These are phyloP conservation scores for Chloromyia formosa DNA, from an alignment of 2,888 invertebrate species.

Conservation along the genomic window DNA sequence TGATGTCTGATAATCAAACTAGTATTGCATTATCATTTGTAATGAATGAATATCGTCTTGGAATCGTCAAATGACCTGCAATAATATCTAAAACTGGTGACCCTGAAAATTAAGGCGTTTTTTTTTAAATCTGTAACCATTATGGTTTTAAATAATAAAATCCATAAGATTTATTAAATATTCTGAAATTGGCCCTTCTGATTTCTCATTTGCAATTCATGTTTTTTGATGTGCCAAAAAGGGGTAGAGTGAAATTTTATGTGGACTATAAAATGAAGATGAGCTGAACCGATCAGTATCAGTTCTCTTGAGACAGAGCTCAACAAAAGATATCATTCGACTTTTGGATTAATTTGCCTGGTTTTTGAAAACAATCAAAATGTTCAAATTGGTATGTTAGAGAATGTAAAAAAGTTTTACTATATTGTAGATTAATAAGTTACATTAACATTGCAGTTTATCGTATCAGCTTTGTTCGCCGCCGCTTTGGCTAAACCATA, in stretches of 20 bases:
- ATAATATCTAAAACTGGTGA: not conserved
- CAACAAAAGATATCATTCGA: not conserved
- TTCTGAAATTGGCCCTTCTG: conserved; percentile 7
- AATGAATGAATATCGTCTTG: not conserved
- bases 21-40: not conserved
- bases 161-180: not conserved
- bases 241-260: not conserved
- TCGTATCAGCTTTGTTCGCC: conserved; percentile 30
- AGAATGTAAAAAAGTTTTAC: not conserved
- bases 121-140: not conserved
- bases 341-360: not conserved
- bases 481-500: conserved; percentile 17
- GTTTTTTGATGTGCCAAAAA: not conserved
- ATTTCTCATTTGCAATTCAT: conserved; percentile 6
- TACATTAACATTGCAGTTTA: conserved; percentile 14
- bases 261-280: conserved; percentile 27
- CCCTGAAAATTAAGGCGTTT: not conserved
- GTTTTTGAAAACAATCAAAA: too few relatives aligned
- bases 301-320: conserved; percentile 12
- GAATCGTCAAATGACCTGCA: not conserved
- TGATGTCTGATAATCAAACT: not conserved
- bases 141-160: not conserved
- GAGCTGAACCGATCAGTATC: not conserved
- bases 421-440: not conserved
- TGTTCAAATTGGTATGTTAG: conserved; percentile 39